A percentile compares a stretch with the other conserved stretches of the same genome.
Evolutionary conservation across 1,140 invertebrate genomes (phyloP).

Genomic region (Atta cephalotes): DNA sequence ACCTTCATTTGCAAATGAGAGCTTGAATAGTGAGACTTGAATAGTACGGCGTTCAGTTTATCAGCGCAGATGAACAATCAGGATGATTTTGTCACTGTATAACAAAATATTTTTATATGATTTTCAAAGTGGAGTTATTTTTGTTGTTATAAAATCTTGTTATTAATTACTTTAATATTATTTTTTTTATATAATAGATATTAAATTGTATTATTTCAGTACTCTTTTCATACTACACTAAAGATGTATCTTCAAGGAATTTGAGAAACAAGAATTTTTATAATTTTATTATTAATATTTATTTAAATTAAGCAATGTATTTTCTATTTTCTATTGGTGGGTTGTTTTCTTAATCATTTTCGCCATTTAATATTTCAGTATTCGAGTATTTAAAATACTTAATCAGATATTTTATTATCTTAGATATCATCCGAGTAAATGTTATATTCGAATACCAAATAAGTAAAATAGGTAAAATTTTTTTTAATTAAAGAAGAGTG

Average conservation of each 20-base stretch:
- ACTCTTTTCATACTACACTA: too few species aligned
- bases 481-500: constrained; percentile 53
- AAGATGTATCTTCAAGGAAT: not conserved
- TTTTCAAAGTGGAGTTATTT: not conserved
- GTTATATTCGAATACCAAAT: constrained; percentile 28
- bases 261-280: not conserved
- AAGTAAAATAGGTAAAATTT: constrained; percentile 31
- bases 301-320: constrained; percentile 30
- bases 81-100: constrained; percentile 80
- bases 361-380: not conserved
- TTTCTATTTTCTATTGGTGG: constrained; percentile 18
- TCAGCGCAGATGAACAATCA: constrained; percentile 84
- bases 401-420: not conserved
- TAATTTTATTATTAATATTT: constrained; percentile 47
- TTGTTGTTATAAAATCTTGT: not conserved
- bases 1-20: constrained; percentile 79
- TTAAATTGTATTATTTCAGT: too few species aligned
- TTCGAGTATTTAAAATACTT: not conserved
- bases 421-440: not conserved
- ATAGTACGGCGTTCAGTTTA: constrained; percentile 84
- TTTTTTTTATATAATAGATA: too few species aligned
- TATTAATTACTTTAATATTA: too few species aligned
- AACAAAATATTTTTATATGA: constrained; percentile 56
- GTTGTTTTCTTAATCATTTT: constrained; percentile 21
- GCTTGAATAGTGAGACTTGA: constrained; percentile 83